A percentile compares a stretch with the other conserved stretches of the same genome.
These are phyloP conservation scores for Ceratoteleas bidentatus DNA, from an alignment of 1,140 invertebrate genomes.

Conservation along the genomic window DNA sequence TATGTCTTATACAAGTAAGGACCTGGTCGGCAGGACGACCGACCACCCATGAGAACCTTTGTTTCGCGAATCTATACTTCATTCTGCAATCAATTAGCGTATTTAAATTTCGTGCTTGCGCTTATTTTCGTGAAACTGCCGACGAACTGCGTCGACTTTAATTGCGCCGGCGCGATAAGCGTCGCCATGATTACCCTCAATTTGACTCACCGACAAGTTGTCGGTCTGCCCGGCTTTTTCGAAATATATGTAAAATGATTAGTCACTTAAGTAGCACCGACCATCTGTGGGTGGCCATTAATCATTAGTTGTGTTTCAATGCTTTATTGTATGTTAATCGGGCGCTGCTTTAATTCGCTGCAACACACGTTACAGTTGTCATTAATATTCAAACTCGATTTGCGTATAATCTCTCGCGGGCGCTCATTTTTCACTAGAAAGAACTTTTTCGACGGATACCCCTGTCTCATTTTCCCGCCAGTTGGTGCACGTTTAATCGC, in stretches of 20 bases:
- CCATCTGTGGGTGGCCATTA: conserved; percentile 66
- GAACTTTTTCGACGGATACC: conserved; percentile 26
- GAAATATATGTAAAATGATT: conserved; percentile 60
- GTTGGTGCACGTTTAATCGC: conserved; percentile 12
- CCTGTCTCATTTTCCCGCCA: conserved; percentile 10
- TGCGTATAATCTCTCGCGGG: conserved; percentile 58
- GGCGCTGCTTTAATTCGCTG: conserved; percentile 46
- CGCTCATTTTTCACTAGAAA: conserved; percentile 46
- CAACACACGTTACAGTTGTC: conserved; percentile 61
- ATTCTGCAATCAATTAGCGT: conserved; percentile 64
- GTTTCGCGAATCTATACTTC: conserved; percentile 66
- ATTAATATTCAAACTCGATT: conserved; percentile 65
- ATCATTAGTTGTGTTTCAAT: conserved; percentile 64
- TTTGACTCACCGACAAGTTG: conserved; percentile 6
- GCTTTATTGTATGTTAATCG: conserved; percentile 68
- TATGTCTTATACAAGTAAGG: conserved; percentile 66
- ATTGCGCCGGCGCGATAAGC: conserved; percentile 36
- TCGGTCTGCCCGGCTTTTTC: conserved; percentile 32
- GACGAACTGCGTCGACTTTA: conserved; percentile 14
- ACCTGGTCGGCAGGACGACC: conserved; percentile 56
- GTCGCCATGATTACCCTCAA: conserved; percentile 30
- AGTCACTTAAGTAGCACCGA: conserved; percentile 59
- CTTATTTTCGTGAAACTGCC: conserved; percentile 39
- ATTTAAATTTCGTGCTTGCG: conserved; percentile 78
- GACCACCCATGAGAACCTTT: conserved; percentile 75